These are phyloP conservation scores for Kryptopterus vitreolus DNA, from an alignment of 2,797 vertebrate species.

Conservation along the genomic window DNA sequence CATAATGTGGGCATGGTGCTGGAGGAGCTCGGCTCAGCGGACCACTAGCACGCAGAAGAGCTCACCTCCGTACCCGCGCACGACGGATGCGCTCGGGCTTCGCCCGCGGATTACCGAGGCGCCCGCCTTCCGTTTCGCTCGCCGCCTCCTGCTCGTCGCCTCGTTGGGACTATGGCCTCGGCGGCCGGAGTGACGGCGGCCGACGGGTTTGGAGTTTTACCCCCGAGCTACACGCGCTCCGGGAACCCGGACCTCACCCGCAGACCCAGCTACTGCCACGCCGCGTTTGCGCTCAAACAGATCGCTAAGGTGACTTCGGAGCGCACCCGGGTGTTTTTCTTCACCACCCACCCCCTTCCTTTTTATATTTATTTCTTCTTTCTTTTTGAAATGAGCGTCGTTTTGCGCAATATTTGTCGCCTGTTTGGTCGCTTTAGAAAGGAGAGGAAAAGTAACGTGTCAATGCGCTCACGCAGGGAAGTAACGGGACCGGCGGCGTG, in stretches of 20 bases:
- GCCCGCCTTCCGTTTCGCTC: conserved; percentile 62
- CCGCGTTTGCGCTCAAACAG: conserved; percentile 83
- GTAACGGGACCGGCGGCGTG: neutral
- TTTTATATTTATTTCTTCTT: neutral
- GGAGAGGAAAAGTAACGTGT: neutral
- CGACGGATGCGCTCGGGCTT: conserved; percentile 67
- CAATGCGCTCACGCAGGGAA: neutral
- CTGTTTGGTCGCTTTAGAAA: neutral
- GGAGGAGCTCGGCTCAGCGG: conserved; percentile 79
- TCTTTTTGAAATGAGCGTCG: neutral
- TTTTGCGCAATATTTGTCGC: too few relatives aligned
- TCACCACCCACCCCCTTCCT: neutral
- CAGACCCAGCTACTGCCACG: conserved; percentile 84
- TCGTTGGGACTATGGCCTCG: conserved; percentile 83
- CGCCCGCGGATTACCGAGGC: conserved; percentile 60
- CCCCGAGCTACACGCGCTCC: conserved; percentile 78
- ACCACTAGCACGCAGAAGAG: conserved; percentile 68
- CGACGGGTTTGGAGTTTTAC: conserved; percentile 78
- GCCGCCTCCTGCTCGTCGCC: conserved; percentile 58
- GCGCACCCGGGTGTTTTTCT: neutral
- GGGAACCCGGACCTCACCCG: conserved; percentile 73
- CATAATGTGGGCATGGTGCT: conserved; percentile 87
- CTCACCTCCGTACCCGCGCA: conserved; percentile 62
- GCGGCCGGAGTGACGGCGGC: conserved; percentile 78
- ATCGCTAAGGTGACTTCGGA: conserved; percentile 80